Conservation (phyloP, 2,113 vertebrate genomes). For the Uropsilus gracilis region DNA sequence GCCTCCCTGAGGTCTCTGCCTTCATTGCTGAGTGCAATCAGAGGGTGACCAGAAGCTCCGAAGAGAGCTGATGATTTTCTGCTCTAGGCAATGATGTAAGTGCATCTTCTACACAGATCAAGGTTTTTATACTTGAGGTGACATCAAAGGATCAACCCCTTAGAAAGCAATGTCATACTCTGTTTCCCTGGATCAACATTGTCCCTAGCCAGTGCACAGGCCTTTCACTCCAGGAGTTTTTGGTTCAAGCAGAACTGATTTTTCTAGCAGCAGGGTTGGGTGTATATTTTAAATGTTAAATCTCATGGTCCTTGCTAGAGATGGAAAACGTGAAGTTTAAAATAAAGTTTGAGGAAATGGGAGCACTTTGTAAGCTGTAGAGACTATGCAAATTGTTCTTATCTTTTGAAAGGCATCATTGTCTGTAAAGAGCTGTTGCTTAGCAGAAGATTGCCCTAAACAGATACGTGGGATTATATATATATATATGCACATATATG, state of each 20-base stretch:
- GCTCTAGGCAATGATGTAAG: not conserved
- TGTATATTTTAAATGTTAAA: not conserved
- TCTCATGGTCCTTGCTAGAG: not conserved
- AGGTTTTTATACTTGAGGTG: not conserved
- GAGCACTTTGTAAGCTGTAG: not conserved
- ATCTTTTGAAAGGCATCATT: not conserved
- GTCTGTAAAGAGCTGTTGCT: not conserved
- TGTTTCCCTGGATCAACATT: not conserved
- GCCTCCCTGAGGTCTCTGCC: not conserved
- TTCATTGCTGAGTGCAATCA: not conserved
- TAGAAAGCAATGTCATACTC: not conserved
- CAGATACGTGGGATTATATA: not conserved
- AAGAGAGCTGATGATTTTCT: not conserved
- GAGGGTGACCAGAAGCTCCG: not conserved
- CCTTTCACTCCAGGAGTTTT: not conserved
- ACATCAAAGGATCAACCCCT: not conserved
- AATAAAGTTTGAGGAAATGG: conserved; percentile 2
- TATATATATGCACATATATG: not conserved
- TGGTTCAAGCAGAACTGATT: not conserved
- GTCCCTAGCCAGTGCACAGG: not conserved
- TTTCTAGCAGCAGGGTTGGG: not conserved
- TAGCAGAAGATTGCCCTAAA: not conserved
- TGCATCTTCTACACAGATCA: not conserved
- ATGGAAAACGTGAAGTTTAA: not conserved
- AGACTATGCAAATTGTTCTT: not conserved